phyloP scores from a whole-genome alignment of 2,113 vertebrate species.

The Semnornis frantzii region DNA sequence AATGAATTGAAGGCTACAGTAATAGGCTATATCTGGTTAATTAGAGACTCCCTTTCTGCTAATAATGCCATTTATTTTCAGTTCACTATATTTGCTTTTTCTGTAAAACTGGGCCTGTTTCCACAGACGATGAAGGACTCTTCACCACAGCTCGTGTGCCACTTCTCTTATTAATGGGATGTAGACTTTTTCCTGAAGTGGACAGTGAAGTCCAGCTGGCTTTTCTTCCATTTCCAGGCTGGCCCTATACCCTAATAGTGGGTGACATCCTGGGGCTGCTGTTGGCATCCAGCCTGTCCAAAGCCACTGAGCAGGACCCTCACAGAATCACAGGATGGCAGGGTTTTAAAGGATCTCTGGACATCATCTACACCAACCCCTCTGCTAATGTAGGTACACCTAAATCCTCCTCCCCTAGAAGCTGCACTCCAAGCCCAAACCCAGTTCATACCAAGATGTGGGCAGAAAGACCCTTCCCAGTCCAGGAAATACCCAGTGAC shows the following conservation, averaged over 20 bases:
- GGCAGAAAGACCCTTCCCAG: not conserved
- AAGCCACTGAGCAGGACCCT: not conserved
- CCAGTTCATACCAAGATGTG: rapidly evolving
- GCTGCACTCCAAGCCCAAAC: not conserved
- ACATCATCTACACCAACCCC: too few species aligned
- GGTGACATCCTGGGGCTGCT: not conserved
- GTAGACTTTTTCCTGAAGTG: not conserved
- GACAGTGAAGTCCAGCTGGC: not conserved
- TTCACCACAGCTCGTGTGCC: not conserved
- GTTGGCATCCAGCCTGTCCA: not conserved
- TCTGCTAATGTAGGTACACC: too few species aligned
- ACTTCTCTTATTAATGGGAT: not conserved
- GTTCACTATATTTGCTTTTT: constrained; percentile 61
- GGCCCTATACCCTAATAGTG: not conserved
- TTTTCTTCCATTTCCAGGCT: not conserved
- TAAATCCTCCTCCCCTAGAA: not conserved
- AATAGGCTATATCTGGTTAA: constrained; percentile 81
- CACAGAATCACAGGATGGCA: too few species aligned
- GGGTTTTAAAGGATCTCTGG: too few species aligned
- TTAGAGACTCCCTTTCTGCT: constrained; percentile 80
- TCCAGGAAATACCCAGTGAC: not conserved
- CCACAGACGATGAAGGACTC: constrained; percentile 10
- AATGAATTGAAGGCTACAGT: constrained; percentile 83
- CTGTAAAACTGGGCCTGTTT: constrained; percentile 13
- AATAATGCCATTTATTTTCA: constrained; percentile 77